Conservation (phyloP, 2,113 vertebrate species). For the Arvicanthis niloticus region DNA sequence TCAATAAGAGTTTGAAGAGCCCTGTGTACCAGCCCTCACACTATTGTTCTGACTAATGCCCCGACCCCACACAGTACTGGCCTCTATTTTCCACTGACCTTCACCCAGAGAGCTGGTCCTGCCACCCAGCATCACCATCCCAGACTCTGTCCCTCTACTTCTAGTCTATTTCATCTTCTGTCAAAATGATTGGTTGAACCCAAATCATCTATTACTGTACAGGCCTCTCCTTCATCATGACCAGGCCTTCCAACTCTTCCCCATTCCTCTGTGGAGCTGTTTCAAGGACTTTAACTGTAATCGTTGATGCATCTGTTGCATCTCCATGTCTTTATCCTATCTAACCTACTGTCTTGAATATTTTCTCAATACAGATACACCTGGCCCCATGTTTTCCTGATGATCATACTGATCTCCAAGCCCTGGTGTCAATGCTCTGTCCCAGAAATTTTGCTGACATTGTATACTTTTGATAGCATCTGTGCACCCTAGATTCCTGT, state of each 20-base stretch:
- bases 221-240: neutral
- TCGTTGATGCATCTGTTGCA: neutral
- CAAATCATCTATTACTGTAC: neutral
- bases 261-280: neutral
- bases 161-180: neutral
- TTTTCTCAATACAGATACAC: neutral
- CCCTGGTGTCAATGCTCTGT: rapidly evolving
- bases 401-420: neutral
- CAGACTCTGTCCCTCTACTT: neutral
- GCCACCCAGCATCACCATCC: neutral
- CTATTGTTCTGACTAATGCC: neutral
- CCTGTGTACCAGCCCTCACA: rapidly evolving
- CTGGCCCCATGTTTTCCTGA: neutral
- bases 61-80: neutral
- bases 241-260: neutral
- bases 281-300: neutral
- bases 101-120: neutral
- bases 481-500: neutral
- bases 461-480: neutral
- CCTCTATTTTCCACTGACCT: neutral
- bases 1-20: neutral
- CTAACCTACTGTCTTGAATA: neutral
- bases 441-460: neutral
- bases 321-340: neutral
- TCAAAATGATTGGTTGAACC: neutral